Evolutionary conservation across 2,888 invertebrate genomes (phyloP), one percentile per base, ranked within the genome.

Genomic region (Orthosia gracilis): DNA sequence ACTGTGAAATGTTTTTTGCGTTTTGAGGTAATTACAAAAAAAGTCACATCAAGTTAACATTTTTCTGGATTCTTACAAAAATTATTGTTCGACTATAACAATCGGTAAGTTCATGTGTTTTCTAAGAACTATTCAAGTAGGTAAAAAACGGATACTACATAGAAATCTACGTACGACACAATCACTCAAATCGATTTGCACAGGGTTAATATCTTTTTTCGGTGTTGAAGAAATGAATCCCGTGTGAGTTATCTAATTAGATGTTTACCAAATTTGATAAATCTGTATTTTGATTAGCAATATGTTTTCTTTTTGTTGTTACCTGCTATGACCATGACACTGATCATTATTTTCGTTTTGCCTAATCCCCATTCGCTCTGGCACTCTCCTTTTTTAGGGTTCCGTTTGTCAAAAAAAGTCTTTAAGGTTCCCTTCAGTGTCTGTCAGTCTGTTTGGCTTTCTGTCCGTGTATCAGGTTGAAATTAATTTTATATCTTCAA

Each of bases 1-100:
- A 40, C 40, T 40, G 61, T 79, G 66, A 58, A 79, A 75, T 54
- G 67, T 66, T 73, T 78, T 78, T 78, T 79, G 80, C 73, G 73
- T 81, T 77, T 81, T 77, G 77, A 79, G 72, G 40, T 83, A 69
- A 72, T 66, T 77, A 77, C 77, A 83, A 83, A 86, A 87, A 85
- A 85, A 87, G 55, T 78, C 58, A 75, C 68, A 77, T 71, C 40
- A 40, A 59, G 9, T 63, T 49, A n/a, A 26, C 68, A 67, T 18
- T 70, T 80, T 82, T 70, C 68, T 73, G 73, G 69, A 55, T 73
- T 84, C 66, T 52, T 63, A 62, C 45, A 75, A 66, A 85, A 86
- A 86, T 85, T 85, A 76, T 77, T 77, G 78, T 85, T 80, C 55
- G 68, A 64, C 47, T 73, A 40, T 23, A 70, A 58, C 40, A 49